Evolutionary conservation across 2,113 vertebrate genomes (phyloP).

Genomic region (Thymallus thymallus): DNA sequence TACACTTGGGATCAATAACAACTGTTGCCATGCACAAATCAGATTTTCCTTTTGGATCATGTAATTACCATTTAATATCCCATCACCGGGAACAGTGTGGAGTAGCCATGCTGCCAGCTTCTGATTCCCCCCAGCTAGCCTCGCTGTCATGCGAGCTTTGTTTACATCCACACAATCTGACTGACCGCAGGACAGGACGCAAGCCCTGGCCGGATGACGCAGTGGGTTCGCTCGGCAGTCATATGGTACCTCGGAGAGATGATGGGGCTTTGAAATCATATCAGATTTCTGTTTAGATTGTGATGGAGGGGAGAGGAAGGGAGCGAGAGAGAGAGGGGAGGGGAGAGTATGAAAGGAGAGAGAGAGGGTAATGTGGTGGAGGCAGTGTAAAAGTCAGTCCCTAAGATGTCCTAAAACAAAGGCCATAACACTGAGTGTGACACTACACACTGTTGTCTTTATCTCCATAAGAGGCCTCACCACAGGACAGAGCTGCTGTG

Average conservation of each 20-base stretch:
- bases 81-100: constrained; percentile 24
- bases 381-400: background rate
- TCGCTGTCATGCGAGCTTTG: constrained; percentile 31
- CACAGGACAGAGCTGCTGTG: background rate
- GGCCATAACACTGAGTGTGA: background rate
- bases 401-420: background rate
- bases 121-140: constrained; percentile 17
- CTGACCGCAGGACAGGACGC: constrained; percentile 29
- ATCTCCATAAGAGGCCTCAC: too few species aligned
- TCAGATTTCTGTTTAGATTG: constrained; percentile 38
- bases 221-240: constrained; percentile 50
- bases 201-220: constrained; percentile 26
- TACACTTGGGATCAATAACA: constrained; percentile 65
- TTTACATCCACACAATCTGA: constrained; percentile 47
- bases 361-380: constrained; percentile 17
- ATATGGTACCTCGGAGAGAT: constrained; percentile 11
- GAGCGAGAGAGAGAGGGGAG: too few species aligned
- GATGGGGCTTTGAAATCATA: constrained; percentile 30
- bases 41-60: constrained; percentile 62
- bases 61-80: constrained; percentile 63
- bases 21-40: constrained; percentile 59
- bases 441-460: too few species aligned
- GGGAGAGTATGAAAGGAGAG: background rate
- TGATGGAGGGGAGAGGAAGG: constrained; percentile 1
- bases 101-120: constrained; percentile 7